Evolutionary conservation across 2,888 invertebrate genomes (phyloP).

Genomic region (Melipona beecheii): DNA sequence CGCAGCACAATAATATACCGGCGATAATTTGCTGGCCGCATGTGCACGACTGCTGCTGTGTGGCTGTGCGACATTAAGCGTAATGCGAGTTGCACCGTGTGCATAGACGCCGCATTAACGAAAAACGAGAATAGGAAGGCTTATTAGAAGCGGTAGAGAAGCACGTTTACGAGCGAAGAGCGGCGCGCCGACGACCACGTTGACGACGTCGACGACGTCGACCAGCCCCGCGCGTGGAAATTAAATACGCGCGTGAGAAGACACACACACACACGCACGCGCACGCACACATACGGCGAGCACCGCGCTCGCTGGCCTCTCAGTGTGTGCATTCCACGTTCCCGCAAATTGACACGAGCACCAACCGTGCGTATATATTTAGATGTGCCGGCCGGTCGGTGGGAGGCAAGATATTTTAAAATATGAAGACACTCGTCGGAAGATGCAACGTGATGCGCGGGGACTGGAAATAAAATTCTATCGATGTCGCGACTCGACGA

Average conservation of each 20-base stretch:
- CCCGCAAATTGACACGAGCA: slow-evolving; percentile 64
- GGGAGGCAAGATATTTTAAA: slow-evolving; percentile 68
- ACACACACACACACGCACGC: neutral
- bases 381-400: slow-evolving; percentile 50
- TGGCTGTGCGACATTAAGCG: slow-evolving; percentile 68
- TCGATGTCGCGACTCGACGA: neutral
- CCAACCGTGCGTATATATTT: slow-evolving; percentile 64
- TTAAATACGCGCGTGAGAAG: slow-evolving; percentile 43
- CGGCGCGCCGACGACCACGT: neutral
- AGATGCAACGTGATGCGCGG: slow-evolving; percentile 55
- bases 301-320: neutral
- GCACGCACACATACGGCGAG: neutral
- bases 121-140: slow-evolving; percentile 67
- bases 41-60: slow-evolving; percentile 54
- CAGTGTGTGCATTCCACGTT: slow-evolving; percentile 48
- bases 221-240: slow-evolving; percentile 15
- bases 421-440: slow-evolving; percentile 51
- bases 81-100: slow-evolving; percentile 72
- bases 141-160: slow-evolving; percentile 45
- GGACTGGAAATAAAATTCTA: slow-evolving; percentile 46
- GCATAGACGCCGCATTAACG: slow-evolving; percentile 66
- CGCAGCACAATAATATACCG: slow-evolving; percentile 74
- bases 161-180: slow-evolving; percentile 12
- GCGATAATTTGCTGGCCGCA: slow-evolving; percentile 70
- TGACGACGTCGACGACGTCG: neutral